These are phyloP conservation scores for Cebuella pygmaea DNA, from an alignment of 2,797 vertebrate genomes.

Conservation along the genomic window DNA sequence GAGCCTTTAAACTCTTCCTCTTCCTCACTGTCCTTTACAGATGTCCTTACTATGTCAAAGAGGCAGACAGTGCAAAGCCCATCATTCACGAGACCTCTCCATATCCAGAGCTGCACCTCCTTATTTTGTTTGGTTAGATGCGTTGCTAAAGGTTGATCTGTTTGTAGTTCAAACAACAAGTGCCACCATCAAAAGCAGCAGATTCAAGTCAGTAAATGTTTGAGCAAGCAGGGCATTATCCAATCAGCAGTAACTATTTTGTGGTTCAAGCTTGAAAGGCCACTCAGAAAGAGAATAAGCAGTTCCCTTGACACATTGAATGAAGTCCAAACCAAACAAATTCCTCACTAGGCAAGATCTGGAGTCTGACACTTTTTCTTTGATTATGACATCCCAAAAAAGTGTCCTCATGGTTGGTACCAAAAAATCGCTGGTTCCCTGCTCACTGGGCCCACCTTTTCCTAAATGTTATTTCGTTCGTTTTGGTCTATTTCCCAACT, in stretches of 20 bases:
- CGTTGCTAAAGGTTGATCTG: slow-evolving; percentile 74
- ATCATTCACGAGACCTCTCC: not conserved
- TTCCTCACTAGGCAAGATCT: slow-evolving; percentile 57
- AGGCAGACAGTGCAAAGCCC: not conserved
- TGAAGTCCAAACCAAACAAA: slow-evolving; percentile 84
- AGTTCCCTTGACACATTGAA: slow-evolving; percentile 78
- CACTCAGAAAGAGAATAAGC: slow-evolving; percentile 82
- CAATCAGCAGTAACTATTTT: slow-evolving; percentile 64
- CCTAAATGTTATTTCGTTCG: not conserved
- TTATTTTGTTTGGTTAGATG: slow-evolving; percentile 71
- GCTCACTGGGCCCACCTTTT: not conserved
- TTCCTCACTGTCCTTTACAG: not conserved
- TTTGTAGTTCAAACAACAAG: slow-evolving; percentile 84
- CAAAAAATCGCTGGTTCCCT: not conserved
- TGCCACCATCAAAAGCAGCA: slow-evolving; percentile 82
- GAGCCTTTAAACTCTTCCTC: not conserved
- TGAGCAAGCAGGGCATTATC: slow-evolving; percentile 76
- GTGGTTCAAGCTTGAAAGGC: slow-evolving; percentile 62
- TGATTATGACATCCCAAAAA: not conserved
- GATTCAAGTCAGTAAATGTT: slow-evolving; percentile 81
- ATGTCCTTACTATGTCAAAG: not conserved
- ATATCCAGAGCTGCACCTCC: not conserved
- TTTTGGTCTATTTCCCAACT: not conserved
- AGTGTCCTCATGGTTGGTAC: no score
- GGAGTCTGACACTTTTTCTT: slow-evolving; percentile 69